Conservation (phyloP, 2,113 vertebrate genomes). For the Cyrtonyx montezumae region DNA sequence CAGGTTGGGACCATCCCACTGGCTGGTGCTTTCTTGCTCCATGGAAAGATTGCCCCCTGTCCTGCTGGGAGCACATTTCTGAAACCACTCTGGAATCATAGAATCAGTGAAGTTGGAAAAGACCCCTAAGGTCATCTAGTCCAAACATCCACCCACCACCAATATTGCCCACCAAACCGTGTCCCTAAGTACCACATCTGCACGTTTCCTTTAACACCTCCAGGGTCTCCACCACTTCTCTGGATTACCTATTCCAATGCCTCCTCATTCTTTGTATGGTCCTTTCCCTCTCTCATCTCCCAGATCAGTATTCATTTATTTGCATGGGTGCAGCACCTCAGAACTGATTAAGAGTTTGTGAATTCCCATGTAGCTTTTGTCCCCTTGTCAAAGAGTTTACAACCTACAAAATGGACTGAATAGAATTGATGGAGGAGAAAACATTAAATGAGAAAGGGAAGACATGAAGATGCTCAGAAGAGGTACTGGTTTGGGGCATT, state of each 20-base stretch:
- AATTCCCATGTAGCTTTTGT: conserved; percentile 41
- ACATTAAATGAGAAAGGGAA: background rate
- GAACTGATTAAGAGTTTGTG: background rate
- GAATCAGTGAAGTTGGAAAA: too few species aligned
- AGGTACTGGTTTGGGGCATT: conserved; percentile 12
- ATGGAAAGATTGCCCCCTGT: background rate
- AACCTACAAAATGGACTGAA: background rate
- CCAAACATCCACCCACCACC: too few species aligned
- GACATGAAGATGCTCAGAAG: background rate
- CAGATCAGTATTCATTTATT: conserved; percentile 21
- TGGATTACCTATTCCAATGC: too few species aligned
- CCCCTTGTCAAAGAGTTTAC: conserved; percentile 21
- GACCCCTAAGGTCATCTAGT: too few species aligned
- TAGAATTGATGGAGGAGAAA: background rate
- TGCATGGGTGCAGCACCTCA: conserved; percentile 28
- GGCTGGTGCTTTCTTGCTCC: background rate
- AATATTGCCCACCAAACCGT: too few species aligned
- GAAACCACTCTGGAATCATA: background rate
- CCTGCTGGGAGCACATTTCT: background rate
- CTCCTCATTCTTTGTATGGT: background rate
- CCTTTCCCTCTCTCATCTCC: background rate
- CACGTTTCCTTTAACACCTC: too few species aligned
- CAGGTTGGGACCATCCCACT: background rate
- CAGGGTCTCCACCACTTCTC: too few species aligned
- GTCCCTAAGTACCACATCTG: too few species aligned